Conservation (phyloP, 2,888 invertebrate genomes). For the Craniophora ligustri region DNA sequence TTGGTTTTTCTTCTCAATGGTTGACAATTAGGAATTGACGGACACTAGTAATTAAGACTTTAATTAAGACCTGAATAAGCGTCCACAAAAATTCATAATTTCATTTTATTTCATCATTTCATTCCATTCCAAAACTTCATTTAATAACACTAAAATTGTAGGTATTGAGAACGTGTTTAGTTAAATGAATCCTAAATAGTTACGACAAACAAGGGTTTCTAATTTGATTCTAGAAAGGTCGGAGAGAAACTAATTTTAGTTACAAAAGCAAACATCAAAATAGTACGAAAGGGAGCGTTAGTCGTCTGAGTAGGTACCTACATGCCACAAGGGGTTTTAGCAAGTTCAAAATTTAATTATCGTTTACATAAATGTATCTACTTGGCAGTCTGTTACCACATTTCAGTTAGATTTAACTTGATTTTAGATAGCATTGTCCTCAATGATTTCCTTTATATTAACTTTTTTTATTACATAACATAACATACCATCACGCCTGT, state of each 20-base stretch:
- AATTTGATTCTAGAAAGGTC: conserved; percentile 77
- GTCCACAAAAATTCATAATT: no score
- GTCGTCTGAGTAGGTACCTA: conserved; percentile 52
- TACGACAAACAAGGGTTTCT: conserved; percentile 59
- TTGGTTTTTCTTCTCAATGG: no score
- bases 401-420: conserved; percentile 3
- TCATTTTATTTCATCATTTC: no score
- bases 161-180: neutral
- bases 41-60: no score
- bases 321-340: conserved; percentile 29
- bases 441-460: no score
- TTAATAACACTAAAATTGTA: neutral
- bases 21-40: no score
- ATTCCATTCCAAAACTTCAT: no score
- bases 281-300: conserved; percentile 59
- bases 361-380: conserved; percentile 46
- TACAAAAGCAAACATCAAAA: conserved; percentile 69
- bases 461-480: no score
- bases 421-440: conserved; percentile 30
- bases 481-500: no score
- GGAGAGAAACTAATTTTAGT: conserved; percentile 81
- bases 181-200: conserved; percentile 4
- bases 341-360: conserved; percentile 70
- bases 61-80: no score
- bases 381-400: conserved; percentile 15